Evolutionary conservation across 2,797 vertebrate genomes (phyloP), one percentile per base, ranked within the genome.

Genomic region (Sternotherus odoratus): DNA sequence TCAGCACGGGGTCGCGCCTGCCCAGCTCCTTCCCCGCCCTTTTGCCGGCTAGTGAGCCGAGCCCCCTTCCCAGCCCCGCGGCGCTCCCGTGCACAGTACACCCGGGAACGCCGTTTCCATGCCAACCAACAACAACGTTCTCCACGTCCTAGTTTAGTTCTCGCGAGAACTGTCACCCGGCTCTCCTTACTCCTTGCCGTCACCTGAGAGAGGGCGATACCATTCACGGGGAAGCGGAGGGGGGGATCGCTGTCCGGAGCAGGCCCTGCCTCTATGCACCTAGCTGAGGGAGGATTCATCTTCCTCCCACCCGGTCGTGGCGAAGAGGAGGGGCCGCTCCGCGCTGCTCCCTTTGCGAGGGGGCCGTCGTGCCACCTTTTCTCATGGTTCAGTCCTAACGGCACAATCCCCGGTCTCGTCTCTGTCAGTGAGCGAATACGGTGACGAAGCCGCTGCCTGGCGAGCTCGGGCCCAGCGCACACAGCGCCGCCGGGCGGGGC

Each of bases 41-140:
- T 13, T 17, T 16, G 54, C 51, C 28, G 12, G 26, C 36, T 9
- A 9, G 17, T 21, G 5, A 9, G 3, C 63, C 4, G 8, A 21
- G 9, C 43, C 24, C 43, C 7, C 26, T 74, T 3, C 21, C 17
- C 21, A 24, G 23, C 15, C 63, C 7, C n/a, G 26, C 43, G 2
- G 39, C 24, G 3, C 39, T 69, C 43, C 24, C 7, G 12, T 4
- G 12, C 26, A 15, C 24, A 2, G 12, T 43, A 23, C 72, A 6
- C 12, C 77, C 2, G 1, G 15, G 46, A 79, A 79, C 79, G 74
- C 72, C 13, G 94, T 95, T 94, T 15, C 93, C 94, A 51, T 69
- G 87, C 83, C 89, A 96, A 97, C 96, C 54, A 43, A 43, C 4
- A 69, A 43, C 72, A 28, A 3, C 53, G 66, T 77, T 66, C 36